Evolutionary conservation across 2,888 invertebrate genomes (phyloP).

Genomic region (Schrankia costaestrigalis): DNA sequence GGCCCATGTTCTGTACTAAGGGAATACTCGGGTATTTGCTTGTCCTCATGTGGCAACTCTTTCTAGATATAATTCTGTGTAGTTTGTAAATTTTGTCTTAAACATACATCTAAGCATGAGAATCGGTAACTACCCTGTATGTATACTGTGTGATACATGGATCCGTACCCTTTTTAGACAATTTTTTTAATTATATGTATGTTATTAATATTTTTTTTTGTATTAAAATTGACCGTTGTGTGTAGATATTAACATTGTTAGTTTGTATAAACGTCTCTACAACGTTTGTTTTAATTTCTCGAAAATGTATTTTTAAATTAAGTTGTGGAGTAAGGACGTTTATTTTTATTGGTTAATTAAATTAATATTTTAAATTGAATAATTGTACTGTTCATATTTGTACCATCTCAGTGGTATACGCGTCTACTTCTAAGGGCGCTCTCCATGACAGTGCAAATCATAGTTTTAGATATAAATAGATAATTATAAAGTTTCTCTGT

Average conservation of each 20-base stretch:
- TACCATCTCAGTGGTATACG: slow-evolving; percentile 13
- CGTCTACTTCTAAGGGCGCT: slow-evolving; percentile 9
- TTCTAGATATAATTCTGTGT: too few relatives aligned
- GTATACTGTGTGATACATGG: too few relatives aligned
- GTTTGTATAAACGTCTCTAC: slow-evolving; percentile 20
- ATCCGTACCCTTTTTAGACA: slow-evolving; percentile 43
- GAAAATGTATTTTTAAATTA: slow-evolving; percentile 33
- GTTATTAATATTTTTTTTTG: slow-evolving; percentile 49
- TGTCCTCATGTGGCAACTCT: too few relatives aligned
- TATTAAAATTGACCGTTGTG: slow-evolving; percentile 48
- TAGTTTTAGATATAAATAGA: too few relatives aligned
- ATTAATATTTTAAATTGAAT: slow-evolving; percentile 37
- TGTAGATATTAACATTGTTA: slow-evolving; percentile 39
- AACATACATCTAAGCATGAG: too few relatives aligned
- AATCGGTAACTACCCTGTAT: too few relatives aligned
- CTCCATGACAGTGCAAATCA: slow-evolving; percentile 39
- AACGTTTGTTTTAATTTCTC: slow-evolving; percentile 25
- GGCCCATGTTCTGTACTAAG: too few relatives aligned
- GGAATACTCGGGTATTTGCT: too few relatives aligned
- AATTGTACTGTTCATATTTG: slow-evolving; percentile 38
- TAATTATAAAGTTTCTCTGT: slow-evolving; percentile 59
- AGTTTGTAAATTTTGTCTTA: too few relatives aligned
- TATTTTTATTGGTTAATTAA: slow-evolving; percentile 46
- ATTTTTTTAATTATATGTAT: slow-evolving; percentile 49
- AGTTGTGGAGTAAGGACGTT: slow-evolving; percentile 51